These are phyloP conservation scores for Erynnis tages DNA, from an alignment of 2,888 invertebrate species.

Conservation along the genomic window DNA sequence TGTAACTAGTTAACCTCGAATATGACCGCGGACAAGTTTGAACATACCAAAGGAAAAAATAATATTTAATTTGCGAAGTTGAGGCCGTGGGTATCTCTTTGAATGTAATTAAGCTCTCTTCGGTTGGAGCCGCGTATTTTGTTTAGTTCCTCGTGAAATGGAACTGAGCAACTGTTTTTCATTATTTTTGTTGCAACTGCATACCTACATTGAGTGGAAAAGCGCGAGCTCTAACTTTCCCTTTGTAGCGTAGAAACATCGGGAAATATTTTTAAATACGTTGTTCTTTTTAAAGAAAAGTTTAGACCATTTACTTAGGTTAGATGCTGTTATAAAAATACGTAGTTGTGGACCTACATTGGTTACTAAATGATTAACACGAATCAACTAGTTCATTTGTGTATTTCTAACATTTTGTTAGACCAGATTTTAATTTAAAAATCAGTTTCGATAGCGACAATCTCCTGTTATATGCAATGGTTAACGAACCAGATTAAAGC, in stretches of 20 bases:
- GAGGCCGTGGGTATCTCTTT: constrained; percentile 41
- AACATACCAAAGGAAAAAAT: constrained; percentile 56
- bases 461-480: too few species aligned
- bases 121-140: constrained; percentile 9
- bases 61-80: constrained; percentile 63
- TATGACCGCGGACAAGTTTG: constrained; percentile 45
- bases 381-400: too few species aligned
- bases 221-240: neutral
- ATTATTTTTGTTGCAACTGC: neutral
- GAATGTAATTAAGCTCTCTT: constrained; percentile 42
- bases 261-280: neutral
- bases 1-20: constrained; percentile 67
- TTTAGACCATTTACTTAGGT: too few species aligned
- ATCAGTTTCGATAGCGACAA: too few species aligned
- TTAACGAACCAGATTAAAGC: too few species aligned
- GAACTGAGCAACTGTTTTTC: constrained; percentile 10
- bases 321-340: too few species aligned
- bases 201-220: neutral
- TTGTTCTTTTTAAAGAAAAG: too few species aligned
- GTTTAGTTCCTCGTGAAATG: constrained; percentile 23
- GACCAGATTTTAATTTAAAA: too few species aligned
- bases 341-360: too few species aligned
- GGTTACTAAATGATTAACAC: too few species aligned
- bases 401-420: too few species aligned
- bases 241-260: neutral